Percentiles rank a stretch among this genome's conserved stretches.
Conservation (phyloP, 2,888 invertebrate species). For the Mactromeris polynyma region DNA sequence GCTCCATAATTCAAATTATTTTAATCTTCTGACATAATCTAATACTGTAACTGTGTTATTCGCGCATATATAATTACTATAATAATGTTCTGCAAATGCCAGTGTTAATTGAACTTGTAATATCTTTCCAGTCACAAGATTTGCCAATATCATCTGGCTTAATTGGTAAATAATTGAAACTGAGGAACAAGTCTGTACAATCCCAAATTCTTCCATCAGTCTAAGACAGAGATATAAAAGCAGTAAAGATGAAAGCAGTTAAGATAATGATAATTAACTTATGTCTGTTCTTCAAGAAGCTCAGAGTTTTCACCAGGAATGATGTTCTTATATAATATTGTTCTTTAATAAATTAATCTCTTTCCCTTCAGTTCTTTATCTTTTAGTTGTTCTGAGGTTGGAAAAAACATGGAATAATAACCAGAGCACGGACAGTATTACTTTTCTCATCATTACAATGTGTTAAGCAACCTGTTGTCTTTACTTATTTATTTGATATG, state of each 20-base stretch:
- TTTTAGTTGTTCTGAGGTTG: too few relatives aligned
- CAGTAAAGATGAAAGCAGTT: neutral
- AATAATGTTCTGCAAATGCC: neutral
- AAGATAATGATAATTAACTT: constrained; percentile 4
- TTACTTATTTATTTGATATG: too few relatives aligned
- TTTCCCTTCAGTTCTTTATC: neutral
- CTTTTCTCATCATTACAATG: too few relatives aligned
- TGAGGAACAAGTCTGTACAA: neutral
- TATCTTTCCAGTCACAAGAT: neutral
- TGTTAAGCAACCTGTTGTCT: too few relatives aligned
- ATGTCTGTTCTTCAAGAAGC: neutral
- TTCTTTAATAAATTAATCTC: neutral
- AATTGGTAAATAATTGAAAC: constrained; percentile 7
- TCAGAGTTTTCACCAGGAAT: neutral
- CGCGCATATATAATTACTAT: neutral
- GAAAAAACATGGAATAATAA: too few relatives aligned
- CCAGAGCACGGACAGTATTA: too few relatives aligned
- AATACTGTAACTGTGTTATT: neutral
- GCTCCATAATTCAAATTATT: neutral
- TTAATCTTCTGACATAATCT: too few relatives aligned
- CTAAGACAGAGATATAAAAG: neutral
- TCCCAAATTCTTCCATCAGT: neutral
- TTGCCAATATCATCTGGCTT: neutral
- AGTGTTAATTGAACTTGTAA: neutral
- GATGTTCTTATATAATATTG: neutral